phyloP scores from a whole-genome alignment of 2,888 invertebrate genomes.

The Boloria selene region DNA sequence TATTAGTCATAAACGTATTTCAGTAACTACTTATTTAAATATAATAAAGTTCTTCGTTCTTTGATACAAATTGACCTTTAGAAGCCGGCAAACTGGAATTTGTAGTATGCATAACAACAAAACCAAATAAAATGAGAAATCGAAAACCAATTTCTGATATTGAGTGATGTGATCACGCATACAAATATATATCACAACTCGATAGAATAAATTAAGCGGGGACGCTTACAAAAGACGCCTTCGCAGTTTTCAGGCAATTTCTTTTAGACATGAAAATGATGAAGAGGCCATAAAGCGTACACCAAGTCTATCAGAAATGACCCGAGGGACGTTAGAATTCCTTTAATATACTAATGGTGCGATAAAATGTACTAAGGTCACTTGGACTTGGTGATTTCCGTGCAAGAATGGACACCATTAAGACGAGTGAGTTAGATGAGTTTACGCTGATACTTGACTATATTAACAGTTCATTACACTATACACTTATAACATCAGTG shows the following conservation, averaged over 20 bases:
- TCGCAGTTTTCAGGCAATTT: constrained; percentile 22
- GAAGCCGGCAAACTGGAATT: not conserved
- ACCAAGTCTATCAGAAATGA: constrained; percentile 42
- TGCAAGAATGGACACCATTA: constrained; percentile 30
- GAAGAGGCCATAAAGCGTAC: constrained; percentile 54
- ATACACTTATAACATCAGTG: constrained; percentile 29
- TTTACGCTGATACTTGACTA: constrained; percentile 18
- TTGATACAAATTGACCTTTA: not conserved
- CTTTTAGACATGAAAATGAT: constrained; percentile 38
- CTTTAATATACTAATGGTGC: constrained; percentile 59
- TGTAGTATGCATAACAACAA: constrained; percentile 6
- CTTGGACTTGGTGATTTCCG: constrained; percentile 29
- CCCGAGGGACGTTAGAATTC: constrained; percentile 53
- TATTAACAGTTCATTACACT: constrained; percentile 23
- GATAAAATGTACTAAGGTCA: constrained; percentile 36
- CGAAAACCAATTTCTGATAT: constrained; percentile 21
- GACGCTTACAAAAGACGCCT: constrained; percentile 5
- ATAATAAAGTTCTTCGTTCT: not conserved
- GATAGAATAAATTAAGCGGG: constrained; percentile 16
- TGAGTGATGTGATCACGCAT: constrained; percentile 8
- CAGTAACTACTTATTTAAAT: not conserved
- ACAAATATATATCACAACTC: constrained; percentile 14
- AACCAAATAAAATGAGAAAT: constrained; percentile 4
- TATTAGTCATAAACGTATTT: not conserved
- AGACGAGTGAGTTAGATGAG: constrained; percentile 26